Percentiles rank a stretch among this genome's conserved stretches.
Evolutionary conservation across 2,888 invertebrate genomes (phyloP).

Genomic region (Helleia helle): DNA sequence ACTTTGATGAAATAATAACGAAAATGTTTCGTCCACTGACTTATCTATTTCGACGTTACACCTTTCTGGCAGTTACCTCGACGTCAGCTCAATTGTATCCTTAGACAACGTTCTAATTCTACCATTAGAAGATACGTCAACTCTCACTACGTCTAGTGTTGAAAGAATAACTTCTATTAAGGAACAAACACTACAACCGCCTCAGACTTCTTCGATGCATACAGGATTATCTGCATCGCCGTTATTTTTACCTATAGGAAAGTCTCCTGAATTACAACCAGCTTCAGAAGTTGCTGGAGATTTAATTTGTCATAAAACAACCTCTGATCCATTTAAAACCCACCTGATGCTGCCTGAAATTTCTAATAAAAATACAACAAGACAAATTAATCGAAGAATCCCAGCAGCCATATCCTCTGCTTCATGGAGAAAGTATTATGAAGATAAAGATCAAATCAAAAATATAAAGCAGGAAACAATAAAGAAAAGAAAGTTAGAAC

Average conservation of each 20-base stretch:
- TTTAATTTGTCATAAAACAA: conserved; percentile 18
- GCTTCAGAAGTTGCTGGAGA: neutral
- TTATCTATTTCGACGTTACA: conserved; percentile 22
- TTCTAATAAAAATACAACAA: conserved; percentile 18
- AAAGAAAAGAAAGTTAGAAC: conserved; percentile 23
- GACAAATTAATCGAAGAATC: conserved; percentile 23
- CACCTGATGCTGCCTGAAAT: conserved; percentile 25
- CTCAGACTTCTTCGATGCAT: no score
- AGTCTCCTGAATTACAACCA: neutral
- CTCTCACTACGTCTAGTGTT: conserved; percentile 15
- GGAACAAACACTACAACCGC: no score
- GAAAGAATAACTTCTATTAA: conserved; percentile 6
- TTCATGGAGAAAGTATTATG: conserved; percentile 21
- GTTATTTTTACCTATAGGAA: no score
- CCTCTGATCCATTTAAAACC: conserved; percentile 22
- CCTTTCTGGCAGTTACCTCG: conserved; percentile 17
- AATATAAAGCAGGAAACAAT: conserved; percentile 22
- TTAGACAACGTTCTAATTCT: conserved; percentile 24
- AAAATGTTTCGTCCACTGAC: conserved; percentile 17
- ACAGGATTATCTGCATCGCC: no score
- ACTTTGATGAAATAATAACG: conserved; percentile 20
- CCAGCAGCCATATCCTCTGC: conserved; percentile 24
- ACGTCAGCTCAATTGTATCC: conserved; percentile 19
- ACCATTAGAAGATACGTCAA: conserved; percentile 16
- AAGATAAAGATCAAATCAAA: conserved; percentile 22